Conservation (phyloP, 2,113 vertebrate species). For the Eira barbara region DNA sequence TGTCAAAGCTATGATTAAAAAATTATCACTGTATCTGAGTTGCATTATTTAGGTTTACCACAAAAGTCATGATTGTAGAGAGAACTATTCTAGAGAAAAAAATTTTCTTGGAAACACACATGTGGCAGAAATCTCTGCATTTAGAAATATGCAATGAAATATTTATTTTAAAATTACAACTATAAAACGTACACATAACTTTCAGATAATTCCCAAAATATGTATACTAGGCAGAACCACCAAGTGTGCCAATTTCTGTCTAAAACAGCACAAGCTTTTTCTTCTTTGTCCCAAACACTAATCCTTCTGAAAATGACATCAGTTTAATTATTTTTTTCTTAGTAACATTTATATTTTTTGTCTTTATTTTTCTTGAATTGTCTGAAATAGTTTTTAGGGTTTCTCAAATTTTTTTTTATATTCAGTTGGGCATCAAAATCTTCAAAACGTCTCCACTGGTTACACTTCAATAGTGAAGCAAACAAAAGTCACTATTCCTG, state of each 20-base stretch:
- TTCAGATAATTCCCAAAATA: conserved; percentile 1
- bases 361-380: not conserved
- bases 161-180: conserved; percentile 32
- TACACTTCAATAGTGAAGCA: not conserved
- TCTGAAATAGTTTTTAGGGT: not conserved
- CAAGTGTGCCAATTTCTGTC: not conserved
- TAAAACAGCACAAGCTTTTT: not conserved
- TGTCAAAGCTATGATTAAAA: not conserved
- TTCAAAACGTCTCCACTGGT: not conserved
- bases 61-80: conserved; percentile 4
- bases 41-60: not conserved
- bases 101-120: not conserved
- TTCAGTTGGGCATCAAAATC: not conserved
- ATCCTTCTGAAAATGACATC: not conserved
- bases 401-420: not conserved
- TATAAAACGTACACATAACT: not conserved
- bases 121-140: not conserved
- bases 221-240: not conserved
- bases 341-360: not conserved
- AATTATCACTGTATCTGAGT: not conserved
- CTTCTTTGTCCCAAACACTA: not conserved
- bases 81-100: not conserved
- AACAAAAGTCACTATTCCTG: not conserved
- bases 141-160: not conserved
- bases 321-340: not conserved